A percentile compares a stretch with the other conserved stretches of the same genome.
Evolutionary conservation across 2,113 vertebrate species (phyloP).

Genomic region (Centropus unirufus): DNA sequence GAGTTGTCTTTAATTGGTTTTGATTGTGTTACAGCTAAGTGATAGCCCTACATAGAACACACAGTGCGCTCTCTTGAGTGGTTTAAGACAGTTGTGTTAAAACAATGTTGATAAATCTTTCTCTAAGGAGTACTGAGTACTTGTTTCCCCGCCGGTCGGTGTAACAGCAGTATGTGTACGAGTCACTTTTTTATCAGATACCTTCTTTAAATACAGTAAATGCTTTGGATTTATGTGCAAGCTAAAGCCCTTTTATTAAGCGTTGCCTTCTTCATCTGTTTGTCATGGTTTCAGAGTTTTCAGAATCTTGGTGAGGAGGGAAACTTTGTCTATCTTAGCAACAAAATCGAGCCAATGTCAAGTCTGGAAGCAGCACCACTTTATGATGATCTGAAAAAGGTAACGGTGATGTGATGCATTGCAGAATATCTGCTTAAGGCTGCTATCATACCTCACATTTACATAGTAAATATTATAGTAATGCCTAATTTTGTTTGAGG

Average conservation of each 20-base stretch:
- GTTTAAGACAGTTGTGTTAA: not conserved
- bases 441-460: not conserved
- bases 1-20: not conserved
- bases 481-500: not conserved
- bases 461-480: not conserved
- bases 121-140: not conserved
- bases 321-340: conserved; percentile 65
- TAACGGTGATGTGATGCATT: conserved; percentile 31
- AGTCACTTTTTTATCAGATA: not conserved
- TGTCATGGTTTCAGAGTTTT: conserved; percentile 17
- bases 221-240: not conserved
- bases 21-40: not conserved
- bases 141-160: accelerated
- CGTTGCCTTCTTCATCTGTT: not conserved
- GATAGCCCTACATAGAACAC: not conserved
- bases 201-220: not conserved
- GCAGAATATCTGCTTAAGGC: not conserved
- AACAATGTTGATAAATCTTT: not conserved
- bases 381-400: conserved; percentile 79
- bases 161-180: not conserved
- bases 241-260: not conserved
- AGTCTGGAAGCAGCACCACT: conserved; percentile 80
- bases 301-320: not conserved
- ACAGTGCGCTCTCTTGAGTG: not conserved
- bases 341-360: conserved; percentile 73